These are phyloP conservation scores for Epinephelus fuscoguttatus DNA, from an alignment of 2,113 vertebrate species.

Conservation along the genomic window DNA sequence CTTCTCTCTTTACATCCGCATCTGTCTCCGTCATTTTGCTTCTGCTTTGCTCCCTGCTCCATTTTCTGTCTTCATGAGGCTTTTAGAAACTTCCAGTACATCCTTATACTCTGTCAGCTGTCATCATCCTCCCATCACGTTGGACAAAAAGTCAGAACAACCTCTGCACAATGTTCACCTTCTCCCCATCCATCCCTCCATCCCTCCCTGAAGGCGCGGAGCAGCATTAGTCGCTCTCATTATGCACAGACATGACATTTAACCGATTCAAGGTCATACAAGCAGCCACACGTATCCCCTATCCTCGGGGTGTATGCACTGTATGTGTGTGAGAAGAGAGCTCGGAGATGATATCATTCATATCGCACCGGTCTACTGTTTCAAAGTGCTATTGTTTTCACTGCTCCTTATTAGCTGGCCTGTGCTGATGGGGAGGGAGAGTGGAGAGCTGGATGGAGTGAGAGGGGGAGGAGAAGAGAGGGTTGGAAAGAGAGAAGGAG, in stretches of 20 bases:
- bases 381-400: constrained; percentile 52
- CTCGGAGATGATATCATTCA: constrained; percentile 30
- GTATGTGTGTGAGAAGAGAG: background rate
- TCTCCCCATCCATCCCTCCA: background rate
- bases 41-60: background rate
- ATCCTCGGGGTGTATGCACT: constrained; percentile 18
- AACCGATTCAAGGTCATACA: constrained; percentile 59
- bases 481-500: background rate
- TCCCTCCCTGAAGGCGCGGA: constrained; percentile 19
- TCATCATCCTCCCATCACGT: background rate
- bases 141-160: constrained; percentile 35
- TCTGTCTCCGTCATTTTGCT: background rate
- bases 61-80: background rate
- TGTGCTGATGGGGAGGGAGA: background rate
- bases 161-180: background rate
- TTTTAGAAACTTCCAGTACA: constrained; percentile 5
- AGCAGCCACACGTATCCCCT: constrained; percentile 34
- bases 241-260: constrained; percentile 60
- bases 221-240: constrained; percentile 49
- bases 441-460: background rate
- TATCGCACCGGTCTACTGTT: constrained; percentile 47
- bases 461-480: background rate
- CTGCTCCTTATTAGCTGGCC: constrained; percentile 8
- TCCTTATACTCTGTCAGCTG: constrained; percentile 8
- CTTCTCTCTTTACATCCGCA: background rate